A percentile compares a stretch with the other conserved stretches of the same genome.
Conservation (phyloP, 2,113 vertebrate genomes). For the Trachemys scripta region DNA sequence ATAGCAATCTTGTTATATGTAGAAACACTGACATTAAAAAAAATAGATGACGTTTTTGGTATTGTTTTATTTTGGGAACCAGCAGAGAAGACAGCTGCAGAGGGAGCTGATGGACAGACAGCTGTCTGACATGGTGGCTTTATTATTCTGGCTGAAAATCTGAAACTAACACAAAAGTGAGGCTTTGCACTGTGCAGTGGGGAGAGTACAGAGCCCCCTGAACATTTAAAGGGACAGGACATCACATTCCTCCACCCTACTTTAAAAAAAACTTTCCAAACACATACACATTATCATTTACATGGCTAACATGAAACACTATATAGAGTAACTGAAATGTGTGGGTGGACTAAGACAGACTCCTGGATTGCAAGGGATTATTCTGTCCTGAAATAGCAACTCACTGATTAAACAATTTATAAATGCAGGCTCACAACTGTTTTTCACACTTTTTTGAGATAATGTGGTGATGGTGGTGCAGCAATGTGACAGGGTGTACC, state of each 20-base stretch:
- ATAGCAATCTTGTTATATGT: neutral
- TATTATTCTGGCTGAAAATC: neutral
- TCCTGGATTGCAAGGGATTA: neutral
- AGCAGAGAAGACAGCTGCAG: neutral
- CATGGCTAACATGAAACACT: neutral
- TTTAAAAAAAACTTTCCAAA: no score
- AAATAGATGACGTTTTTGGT: neutral
- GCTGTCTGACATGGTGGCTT: neutral
- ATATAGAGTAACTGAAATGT: neutral
- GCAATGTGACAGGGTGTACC: neutral
- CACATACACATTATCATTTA: neutral
- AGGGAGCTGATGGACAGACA: neutral
- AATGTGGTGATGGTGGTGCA: neutral
- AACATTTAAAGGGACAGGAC: neutral
- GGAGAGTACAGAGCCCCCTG: neutral
- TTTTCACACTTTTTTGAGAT: neutral
- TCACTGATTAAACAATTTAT: neutral
- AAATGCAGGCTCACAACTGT: neutral
- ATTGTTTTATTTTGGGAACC: neutral
- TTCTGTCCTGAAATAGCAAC: neutral
- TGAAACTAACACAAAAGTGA: neutral
- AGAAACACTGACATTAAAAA: neutral
- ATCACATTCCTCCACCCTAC: neutral
- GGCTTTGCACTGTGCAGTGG: neutral
- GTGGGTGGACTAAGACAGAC: neutral